Percentiles rank a stretch among this genome's conserved stretches.
These are phyloP conservation scores for Amphiura filiformis DNA, from an alignment of 35 echinoderm and acorn worm species.

Conservation along the genomic window DNA sequence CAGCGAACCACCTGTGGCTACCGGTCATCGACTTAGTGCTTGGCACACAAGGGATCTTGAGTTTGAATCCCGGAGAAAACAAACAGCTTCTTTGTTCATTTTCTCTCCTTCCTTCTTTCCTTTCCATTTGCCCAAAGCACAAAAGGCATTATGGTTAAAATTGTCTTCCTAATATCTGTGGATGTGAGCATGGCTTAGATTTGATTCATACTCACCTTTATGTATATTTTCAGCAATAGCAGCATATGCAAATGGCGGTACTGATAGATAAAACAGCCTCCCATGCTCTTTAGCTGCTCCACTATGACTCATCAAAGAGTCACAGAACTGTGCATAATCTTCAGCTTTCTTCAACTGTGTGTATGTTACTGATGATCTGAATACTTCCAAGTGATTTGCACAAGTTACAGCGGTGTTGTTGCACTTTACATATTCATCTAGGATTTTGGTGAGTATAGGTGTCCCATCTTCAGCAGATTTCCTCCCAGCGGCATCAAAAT, in stretches of 20 bases:
- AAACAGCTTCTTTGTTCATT: too few species aligned
- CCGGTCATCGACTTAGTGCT: too few species aligned
- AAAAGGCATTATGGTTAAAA: too few species aligned
- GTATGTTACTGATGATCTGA: neutral
- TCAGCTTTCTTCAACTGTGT: conserved; percentile 58
- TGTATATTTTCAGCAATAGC: conserved; percentile 72
- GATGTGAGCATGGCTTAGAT: too few species aligned
- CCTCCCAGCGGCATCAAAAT: conserved; percentile 53
- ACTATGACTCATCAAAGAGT: conserved; percentile 4
- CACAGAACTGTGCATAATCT: conserved; percentile 57
- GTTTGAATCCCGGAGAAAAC: too few species aligned
- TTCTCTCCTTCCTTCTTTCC: too few species aligned
- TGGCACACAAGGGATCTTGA: too few species aligned
- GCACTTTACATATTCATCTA: conserved; percentile 51
- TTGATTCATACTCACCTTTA: conserved; percentile 46
- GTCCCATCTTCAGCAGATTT: conserved; percentile 6
- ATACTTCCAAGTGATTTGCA: neutral
- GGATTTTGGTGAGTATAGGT: conserved; percentile 28
- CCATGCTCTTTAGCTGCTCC: conserved; percentile 52
- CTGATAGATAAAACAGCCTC: conserved; percentile 78
- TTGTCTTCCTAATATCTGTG: too few species aligned
- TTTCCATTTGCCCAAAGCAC: too few species aligned
- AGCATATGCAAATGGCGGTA: conserved; percentile 90
- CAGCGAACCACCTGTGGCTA: too few species aligned
- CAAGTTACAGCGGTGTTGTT: neutral